A percentile compares a stretch with the other conserved stretches of the same genome.
phyloP scores from a whole-genome alignment of 1,140 invertebrate genomes.

The Pachypsylla venusta region DNA sequence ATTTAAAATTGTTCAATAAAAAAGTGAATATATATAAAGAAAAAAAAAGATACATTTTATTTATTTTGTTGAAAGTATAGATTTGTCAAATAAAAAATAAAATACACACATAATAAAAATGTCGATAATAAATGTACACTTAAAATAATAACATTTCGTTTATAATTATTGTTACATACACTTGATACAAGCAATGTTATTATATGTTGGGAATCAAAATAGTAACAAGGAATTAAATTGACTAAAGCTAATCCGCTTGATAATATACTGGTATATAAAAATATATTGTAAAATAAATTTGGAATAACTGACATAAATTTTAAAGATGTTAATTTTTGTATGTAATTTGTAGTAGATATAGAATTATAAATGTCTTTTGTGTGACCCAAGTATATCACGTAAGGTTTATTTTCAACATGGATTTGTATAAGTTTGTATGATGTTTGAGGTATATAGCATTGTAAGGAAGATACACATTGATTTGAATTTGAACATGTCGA shows the following conservation, averaged over 20 bases:
- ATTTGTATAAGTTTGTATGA: conserved; percentile 44
- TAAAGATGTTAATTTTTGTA: conserved; percentile 47
- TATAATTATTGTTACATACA: no score
- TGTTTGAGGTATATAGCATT: conserved; percentile 22
- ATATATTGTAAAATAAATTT: neutral
- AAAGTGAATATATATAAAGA: no score
- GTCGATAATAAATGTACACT: no score
- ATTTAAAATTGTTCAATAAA: no score
- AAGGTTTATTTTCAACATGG: conserved; percentile 26
- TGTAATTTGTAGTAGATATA: conserved; percentile 59
- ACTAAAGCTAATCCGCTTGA: conserved; percentile 78
- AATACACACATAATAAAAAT: no score
- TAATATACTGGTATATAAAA: conserved; percentile 48
- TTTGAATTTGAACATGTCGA: conserved; percentile 9
- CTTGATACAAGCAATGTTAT: conserved; percentile 39
- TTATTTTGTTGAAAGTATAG: no score
- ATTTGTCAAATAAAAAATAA: no score
- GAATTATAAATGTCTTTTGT: conserved; percentile 55
- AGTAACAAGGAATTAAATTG: conserved; percentile 86
- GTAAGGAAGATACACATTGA: conserved; percentile 16
- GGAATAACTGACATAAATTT: neutral
- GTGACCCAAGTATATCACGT: conserved; percentile 59
- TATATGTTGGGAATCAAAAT: conserved; percentile 83
- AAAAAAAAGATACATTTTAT: no score
- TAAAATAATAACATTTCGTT: no score